These are phyloP conservation scores for Ceratothoa steindachneri DNA, from an alignment of 2,888 invertebrate species.

Conservation along the genomic window DNA sequence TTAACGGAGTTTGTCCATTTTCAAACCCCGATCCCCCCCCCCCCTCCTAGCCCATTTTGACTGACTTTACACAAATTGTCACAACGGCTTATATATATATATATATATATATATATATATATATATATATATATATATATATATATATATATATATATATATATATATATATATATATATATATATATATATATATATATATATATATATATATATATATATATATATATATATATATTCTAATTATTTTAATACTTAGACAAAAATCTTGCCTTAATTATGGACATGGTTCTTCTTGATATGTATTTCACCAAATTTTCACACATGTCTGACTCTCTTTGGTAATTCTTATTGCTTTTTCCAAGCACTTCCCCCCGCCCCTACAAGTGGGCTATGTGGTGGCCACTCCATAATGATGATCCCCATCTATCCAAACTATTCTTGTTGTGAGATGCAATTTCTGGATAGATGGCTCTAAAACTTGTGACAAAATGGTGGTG, in stretches of 20 bases:
- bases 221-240: constrained; percentile 9
- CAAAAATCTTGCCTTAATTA: not conserved
- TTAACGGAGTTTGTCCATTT: too few relatives aligned
- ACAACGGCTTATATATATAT: constrained; percentile 5
- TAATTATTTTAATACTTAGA: not conserved
- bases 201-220: constrained; percentile 15
- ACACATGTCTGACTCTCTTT: not conserved
- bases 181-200: constrained; percentile 11
- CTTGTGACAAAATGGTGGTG: too few relatives aligned
- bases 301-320: too few relatives aligned
- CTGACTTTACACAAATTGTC: too few relatives aligned
- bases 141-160: constrained; percentile 9
- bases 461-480: too few relatives aligned
- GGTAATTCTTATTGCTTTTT: not conserved
- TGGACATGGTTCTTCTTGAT: not conserved
- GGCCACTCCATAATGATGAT: too few relatives aligned
- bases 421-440: too few relatives aligned
- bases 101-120: constrained; percentile 10
- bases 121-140: constrained; percentile 12
- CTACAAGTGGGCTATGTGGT: too few relatives aligned
- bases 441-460: too few relatives aligned
- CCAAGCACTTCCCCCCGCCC: not conserved
- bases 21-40: too few relatives aligned
- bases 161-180: constrained; percentile 10
- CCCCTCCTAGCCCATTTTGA: too few relatives aligned